Base-by-base conservation (phyloP, 2,888 invertebrate species). In the Tetanocera ferruginea region DNA sequence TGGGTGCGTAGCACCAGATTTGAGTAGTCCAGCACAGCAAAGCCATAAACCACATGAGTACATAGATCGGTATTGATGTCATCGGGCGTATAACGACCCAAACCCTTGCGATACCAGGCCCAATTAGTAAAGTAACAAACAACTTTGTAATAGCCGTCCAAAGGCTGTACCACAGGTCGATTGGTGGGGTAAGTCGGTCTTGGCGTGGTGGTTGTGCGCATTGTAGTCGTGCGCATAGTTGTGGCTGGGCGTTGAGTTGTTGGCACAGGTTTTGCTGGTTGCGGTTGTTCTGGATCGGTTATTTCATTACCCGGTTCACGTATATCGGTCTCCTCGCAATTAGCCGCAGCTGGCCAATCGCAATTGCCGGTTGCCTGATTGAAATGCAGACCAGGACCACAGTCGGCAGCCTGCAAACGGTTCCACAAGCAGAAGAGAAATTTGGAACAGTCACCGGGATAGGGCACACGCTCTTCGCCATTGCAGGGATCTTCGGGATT, bases 101-200 rank as follows among this genome's bases (percentile, higher is more conserved):
- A 86, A 0, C 96, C 96, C 83, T 93, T 93, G 34, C 96, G 91
- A 86, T 96, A 97, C 96, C 97, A 97, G 0, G 97, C 96, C 97
- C 97, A 97, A 87, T 97, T 97, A 0, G 97, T 97, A 89, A 96
- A 97, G 89, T 97, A 97, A 86, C 97, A 97, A 0, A 97, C 95
- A 0, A 97, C 92, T 89, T 96, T 96, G 87, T 93, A 96, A 78
- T 93, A 92, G 23, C 94, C 95, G 87, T 92, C 90, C 79, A 93
- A 87, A 69, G 90, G 92, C 74, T 89, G 90, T 79, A 91, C 90
- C 5, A 80, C 77, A 5, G 89, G 85, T 77, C 85, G 86, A 52
- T 88, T 86, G 0, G 87, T 87, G 60, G 86, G 88, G 76, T 87
- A 88, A 0, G 87, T 86, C 8, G 89, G 87, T 74, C 85, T 81